Evolutionary conservation across 2,888 invertebrate species (phyloP), one percentile per base, ranked within the genome.

Genomic region (Brachypterus glaber): DNA sequence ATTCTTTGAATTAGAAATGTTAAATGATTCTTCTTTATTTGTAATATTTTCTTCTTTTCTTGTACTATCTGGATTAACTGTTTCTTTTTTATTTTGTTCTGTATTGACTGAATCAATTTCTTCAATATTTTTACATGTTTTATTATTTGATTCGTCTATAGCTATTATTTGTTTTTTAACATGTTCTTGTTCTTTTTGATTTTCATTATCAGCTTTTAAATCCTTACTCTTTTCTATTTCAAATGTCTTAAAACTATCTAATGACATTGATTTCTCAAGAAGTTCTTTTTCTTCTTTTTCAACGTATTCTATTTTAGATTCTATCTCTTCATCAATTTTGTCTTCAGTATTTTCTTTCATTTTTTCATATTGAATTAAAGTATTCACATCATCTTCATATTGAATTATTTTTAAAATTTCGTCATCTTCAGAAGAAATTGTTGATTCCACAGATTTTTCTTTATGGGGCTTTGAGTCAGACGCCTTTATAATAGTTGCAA

Each of bases 231-330:
- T n/a, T n/a, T 12, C 25, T 26, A 12, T 16, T 25, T 39, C 16
- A 5, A 13, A 31, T 13, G 14, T 14, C 12, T n/a, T 16, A 14
- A 8, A 8, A 3, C 17, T 16, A 30, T 8, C 31, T 16, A n/a
- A n/a, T 31, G n/a, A 30, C 11, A 12, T 31, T 17, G 29, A 29
- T 30, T 35, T 30, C 30, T 35, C 30, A 14, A 24, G 15, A 14
- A 32, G 32, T 9, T 35, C 17, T 11, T 33, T 21, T 32, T 24
- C 21, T 26, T 29, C 36, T 35, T 32, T 39, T 16, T 39, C 33
- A n/a, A n/a, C n/a, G n/a, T n/a, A n/a, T n/a, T n/a, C n/a, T n/a
- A n/a, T n/a, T n/a, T n/a, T n/a, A n/a, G n/a, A n/a, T n/a, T n/a
- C n/a, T n/a, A n/a, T n/a, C n/a, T n/a, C n/a, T n/a, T n/a, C n/a